Conservation (phyloP, 2,113 vertebrate genomes). For the Motacilla tschutschensis region DNA sequence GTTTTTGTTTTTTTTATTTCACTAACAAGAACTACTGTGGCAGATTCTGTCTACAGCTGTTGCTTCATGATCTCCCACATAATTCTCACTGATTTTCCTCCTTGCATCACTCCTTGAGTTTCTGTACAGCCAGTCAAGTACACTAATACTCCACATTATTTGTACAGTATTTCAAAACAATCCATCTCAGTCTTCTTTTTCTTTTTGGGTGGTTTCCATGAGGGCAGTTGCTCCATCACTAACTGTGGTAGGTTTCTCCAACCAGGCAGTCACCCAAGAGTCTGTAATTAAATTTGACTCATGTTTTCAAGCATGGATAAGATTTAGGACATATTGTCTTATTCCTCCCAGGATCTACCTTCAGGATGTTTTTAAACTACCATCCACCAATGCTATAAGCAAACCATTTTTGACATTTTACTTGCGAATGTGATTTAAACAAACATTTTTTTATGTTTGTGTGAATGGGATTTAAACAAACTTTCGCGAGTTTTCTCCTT, state of each 20-base stretch:
- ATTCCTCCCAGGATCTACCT: neutral
- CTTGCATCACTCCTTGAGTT: neutral
- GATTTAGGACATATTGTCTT: neutral
- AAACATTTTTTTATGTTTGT: neutral
- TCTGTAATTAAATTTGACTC: neutral
- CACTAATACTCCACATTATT: neutral
- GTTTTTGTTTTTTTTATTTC: neutral
- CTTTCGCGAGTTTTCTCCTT: neutral
- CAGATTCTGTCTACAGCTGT: neutral
- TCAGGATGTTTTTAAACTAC: neutral
- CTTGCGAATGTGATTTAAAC: neutral
- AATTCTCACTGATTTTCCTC: neutral
- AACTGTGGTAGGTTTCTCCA: neutral
- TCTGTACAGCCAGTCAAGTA: neutral
- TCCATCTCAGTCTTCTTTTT: neutral
- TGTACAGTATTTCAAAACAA: neutral
- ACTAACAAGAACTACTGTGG: neutral
- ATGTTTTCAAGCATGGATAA: neutral
- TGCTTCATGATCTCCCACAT: neutral
- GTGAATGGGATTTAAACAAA: neutral
- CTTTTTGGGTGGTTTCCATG: neutral
- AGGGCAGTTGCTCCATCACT: neutral
- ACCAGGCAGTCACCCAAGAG: neutral
- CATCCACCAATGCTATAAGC: neutral
- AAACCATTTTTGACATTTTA: neutral